These are phyloP conservation scores for Cryptus armator DNA, from an alignment of 2,888 invertebrate genomes.

Conservation along the genomic window DNA sequence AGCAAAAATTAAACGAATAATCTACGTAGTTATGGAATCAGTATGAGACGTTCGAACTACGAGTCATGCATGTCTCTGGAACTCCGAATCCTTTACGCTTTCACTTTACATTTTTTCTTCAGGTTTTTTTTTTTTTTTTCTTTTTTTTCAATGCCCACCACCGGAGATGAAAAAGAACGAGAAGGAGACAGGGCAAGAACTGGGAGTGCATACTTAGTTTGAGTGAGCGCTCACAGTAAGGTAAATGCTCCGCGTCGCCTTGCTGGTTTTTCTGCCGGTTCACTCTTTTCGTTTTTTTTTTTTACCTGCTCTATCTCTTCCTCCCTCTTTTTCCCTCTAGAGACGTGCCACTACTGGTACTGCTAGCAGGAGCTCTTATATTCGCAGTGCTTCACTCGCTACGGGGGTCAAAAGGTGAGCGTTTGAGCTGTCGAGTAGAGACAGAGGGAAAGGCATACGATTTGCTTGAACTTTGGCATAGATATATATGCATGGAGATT, in stretches of 20 bases:
- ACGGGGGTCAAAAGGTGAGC: constrained; percentile 79
- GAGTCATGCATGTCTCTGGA: constrained; percentile 37
- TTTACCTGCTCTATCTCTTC: constrained; percentile 20
- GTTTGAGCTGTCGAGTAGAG: constrained; percentile 61
- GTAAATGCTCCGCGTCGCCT: constrained; percentile 70
- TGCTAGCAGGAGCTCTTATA: constrained; percentile 60
- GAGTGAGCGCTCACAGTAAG: constrained; percentile 64
- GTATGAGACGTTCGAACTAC: not conserved
- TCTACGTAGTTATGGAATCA: not conserved
- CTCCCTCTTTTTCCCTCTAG: constrained; percentile 53
- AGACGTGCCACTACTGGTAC: constrained; percentile 55
- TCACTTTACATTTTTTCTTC: constrained; percentile 27
- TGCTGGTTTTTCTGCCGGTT: constrained; percentile 63
- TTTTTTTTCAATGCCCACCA: constrained; percentile 34
- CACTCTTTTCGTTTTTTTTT: constrained; percentile 34
- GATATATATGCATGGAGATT: constrained; percentile 66
- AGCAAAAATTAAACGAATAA: not conserved
- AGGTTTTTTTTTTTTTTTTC: constrained; percentile 6
- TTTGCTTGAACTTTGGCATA: constrained; percentile 64
- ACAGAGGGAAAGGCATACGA: constrained; percentile 38
- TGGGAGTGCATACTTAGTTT: constrained; percentile 66
- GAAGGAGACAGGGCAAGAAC: constrained; percentile 40
- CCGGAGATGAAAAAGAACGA: constrained; percentile 28
- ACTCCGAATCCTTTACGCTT: constrained; percentile 26
- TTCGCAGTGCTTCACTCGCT: constrained; percentile 63